phyloP scores from a whole-genome alignment of 64 coral and sea anemone species.

The Dendrophyllia cribrosa region DNA sequence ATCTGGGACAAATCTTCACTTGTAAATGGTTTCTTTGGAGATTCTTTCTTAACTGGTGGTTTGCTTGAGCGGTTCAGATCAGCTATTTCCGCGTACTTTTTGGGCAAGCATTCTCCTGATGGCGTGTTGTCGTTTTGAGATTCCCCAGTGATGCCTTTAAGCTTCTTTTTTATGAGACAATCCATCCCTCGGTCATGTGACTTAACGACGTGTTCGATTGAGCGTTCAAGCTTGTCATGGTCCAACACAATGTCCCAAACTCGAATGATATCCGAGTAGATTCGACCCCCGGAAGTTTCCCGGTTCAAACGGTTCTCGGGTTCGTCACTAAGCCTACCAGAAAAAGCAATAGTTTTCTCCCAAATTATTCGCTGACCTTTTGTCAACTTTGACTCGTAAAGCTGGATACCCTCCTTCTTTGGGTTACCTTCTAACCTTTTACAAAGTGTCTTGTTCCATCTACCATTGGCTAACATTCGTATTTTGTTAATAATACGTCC shows the following conservation, averaged over 20 bases:
- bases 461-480: slow-evolving; percentile 54
- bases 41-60: background rate
- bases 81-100: background rate
- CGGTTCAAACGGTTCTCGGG: background rate
- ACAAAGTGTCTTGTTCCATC: slow-evolving; percentile 58
- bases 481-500: slow-evolving; percentile 39
- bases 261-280: slow-evolving; percentile 92
- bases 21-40: no score
- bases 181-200: slow-evolving; percentile 79
- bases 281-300: background rate
- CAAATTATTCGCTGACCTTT: slow-evolving; percentile 53
- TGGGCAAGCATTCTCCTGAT: background rate
- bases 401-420: slow-evolving; percentile 31
- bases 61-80: background rate
- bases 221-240: slow-evolving; percentile 69
- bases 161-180: slow-evolving; percentile 78
- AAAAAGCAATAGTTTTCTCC: slow-evolving; percentile 73
- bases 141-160: slow-evolving; percentile 49
- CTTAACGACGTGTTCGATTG: slow-evolving; percentile 82
- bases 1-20: slow-evolving; percentile 11
- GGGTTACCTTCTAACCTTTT: slow-evolving; percentile 48
- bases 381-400: slow-evolving; percentile 54
- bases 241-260: slow-evolving; percentile 89
- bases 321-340: slow-evolving; percentile 28
- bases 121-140: background rate